Percentiles rank a stretch among this genome's conserved stretches.
These are phyloP conservation scores for Fragum sueziense DNA, from an alignment of 2,888 invertebrate genomes.

Conservation along the genomic window DNA sequence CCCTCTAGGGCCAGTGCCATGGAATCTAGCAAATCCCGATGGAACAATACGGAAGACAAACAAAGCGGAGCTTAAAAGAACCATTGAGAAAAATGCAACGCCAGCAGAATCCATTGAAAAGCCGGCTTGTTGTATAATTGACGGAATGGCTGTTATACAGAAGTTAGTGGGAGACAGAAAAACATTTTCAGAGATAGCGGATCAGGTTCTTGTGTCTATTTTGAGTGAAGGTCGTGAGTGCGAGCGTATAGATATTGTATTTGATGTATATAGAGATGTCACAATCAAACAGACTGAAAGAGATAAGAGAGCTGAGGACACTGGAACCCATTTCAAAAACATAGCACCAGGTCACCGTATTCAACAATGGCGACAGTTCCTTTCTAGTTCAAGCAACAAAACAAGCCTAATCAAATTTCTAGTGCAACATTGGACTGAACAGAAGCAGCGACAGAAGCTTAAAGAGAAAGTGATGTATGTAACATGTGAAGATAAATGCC, in stretches of 20 bases:
- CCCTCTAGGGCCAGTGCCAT: not conserved
- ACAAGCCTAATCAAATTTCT: not conserved
- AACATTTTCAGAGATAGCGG: not conserved
- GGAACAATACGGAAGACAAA: not conserved
- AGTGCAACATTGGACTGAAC: constrained; percentile 6
- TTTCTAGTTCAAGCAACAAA: not conserved
- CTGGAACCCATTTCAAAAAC: not conserved
- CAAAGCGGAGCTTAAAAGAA: not conserved
- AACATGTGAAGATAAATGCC: constrained; percentile 47
- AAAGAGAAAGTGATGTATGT: constrained; percentile 46
- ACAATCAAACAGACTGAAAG: not conserved
- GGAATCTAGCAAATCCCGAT: not conserved
- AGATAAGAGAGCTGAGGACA: not conserved
- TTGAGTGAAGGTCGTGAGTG: not conserved
- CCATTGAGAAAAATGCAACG: constrained; percentile 20
- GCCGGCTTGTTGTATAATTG: not conserved
- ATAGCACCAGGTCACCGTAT: not conserved
- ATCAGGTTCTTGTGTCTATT: not conserved
- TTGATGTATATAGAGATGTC: not conserved
- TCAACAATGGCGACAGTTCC: not conserved
- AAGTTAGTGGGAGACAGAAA: not conserved
- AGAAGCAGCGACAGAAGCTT: not conserved
- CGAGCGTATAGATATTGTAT: not conserved
- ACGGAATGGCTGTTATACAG: not conserved
- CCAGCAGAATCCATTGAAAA: not conserved